Evolutionary conservation across 2,888 invertebrate genomes (phyloP).

Genomic region (Thereva nobilitata): DNA sequence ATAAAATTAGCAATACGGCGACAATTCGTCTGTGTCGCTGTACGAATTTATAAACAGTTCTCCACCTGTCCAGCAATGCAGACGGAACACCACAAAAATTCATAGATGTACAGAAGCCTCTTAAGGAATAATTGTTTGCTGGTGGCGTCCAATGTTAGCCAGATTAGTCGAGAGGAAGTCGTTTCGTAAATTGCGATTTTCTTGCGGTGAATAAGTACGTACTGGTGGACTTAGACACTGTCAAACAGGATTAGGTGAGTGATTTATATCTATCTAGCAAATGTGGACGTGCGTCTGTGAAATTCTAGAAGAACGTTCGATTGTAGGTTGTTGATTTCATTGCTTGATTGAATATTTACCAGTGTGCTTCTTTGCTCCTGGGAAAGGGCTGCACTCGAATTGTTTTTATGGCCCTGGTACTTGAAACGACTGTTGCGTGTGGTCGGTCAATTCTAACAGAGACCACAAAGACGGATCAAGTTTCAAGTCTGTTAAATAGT

Average conservation of each 20-base stretch:
- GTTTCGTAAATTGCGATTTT: too few relatives aligned
- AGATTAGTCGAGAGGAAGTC: too few relatives aligned
- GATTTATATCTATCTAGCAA: conserved; percentile 22
- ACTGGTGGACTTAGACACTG: conserved; percentile 22
- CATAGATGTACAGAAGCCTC: conserved; percentile 6
- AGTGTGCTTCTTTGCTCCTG: too few relatives aligned
- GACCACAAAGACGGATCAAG: conserved; percentile 10
- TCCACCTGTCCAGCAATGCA: conserved; percentile 1
- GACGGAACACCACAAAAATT: neutral
- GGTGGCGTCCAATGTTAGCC: too few relatives aligned
- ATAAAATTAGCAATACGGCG: conserved; percentile 30
- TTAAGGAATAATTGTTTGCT: neutral
- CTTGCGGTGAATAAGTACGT: neutral
- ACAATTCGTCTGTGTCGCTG: conserved; percentile 21
- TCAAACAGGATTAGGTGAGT: conserved; percentile 25
- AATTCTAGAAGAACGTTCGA: neutral
- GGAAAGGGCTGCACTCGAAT: too few relatives aligned
- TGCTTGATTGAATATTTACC: too few relatives aligned
- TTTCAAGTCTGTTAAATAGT: conserved; percentile 10
- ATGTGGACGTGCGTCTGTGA: conserved; percentile 1
- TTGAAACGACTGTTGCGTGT: conserved; percentile 15
- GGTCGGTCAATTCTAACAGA: conserved; percentile 22
- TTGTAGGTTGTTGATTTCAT: too few relatives aligned
- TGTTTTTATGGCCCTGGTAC: neutral
- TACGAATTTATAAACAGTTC: conserved; percentile 15